Percentiles rank a stretch among this genome's conserved stretches.
These are phyloP conservation scores for Poeciliopsis turneri DNA, from an alignment of 2,797 vertebrate genomes.

Conservation along the genomic window DNA sequence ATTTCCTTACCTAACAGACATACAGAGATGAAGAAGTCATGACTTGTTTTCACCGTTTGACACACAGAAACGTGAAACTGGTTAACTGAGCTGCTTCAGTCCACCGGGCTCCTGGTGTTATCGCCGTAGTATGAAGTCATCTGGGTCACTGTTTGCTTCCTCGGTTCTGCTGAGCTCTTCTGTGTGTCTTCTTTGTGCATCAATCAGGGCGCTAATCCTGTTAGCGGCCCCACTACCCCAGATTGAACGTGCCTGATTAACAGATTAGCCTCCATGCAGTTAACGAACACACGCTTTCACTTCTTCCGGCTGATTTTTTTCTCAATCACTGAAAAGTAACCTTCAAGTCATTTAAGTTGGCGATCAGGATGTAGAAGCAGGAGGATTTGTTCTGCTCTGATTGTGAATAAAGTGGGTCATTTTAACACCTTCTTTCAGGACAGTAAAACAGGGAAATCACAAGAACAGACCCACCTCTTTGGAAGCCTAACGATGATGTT, in stretches of 20 bases:
- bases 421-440: not conserved
- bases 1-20: not conserved
- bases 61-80: not conserved
- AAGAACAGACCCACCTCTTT: slow-evolving; percentile 21
- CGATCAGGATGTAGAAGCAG: not conserved
- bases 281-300: slow-evolving; percentile 26
- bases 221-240: slow-evolving; percentile 63
- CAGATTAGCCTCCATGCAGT: slow-evolving; percentile 64
- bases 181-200: slow-evolving; percentile 35
- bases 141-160: slow-evolving; percentile 11
- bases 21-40: not conserved
- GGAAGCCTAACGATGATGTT: not conserved
- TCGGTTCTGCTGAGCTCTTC: slow-evolving; percentile 9
- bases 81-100: slow-evolving; percentile 5
- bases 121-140: slow-evolving; percentile 38
- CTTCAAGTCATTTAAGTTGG: not conserved
- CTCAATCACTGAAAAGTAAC: not conserved
- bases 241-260: slow-evolving; percentile 69
- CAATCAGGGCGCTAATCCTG: slow-evolving; percentile 68
- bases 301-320: not conserved
- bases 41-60: not conserved
- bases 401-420: not conserved
- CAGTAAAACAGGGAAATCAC: not conserved
- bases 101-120: slow-evolving; percentile 28
- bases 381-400: not conserved